Evolutionary conservation across 2,888 invertebrate species (phyloP).

Genomic region (Melikaiella ostensackeni): DNA sequence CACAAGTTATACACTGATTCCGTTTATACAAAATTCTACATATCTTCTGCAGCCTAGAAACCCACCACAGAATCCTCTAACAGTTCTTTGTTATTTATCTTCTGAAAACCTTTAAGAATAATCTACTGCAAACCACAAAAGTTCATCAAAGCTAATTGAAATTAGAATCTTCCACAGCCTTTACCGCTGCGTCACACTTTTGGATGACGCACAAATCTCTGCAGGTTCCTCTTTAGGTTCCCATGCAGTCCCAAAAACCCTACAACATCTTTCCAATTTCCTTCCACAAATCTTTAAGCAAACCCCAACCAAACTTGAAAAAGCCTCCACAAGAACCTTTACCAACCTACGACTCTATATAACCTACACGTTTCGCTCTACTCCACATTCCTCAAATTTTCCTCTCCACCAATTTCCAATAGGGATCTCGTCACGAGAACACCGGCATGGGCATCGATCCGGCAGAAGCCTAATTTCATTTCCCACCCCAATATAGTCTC

Average conservation of each 20-base stretch:
- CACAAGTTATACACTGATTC: too few species aligned
- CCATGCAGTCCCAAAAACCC: background rate
- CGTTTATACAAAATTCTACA: too few species aligned
- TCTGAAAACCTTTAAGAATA: too few species aligned
- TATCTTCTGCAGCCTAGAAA: too few species aligned
- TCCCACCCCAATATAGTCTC: background rate
- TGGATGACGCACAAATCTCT: background rate
- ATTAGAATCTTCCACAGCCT: background rate
- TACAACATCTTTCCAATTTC: background rate
- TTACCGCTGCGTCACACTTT: background rate
- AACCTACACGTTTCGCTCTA: background rate
- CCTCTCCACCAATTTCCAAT: background rate
- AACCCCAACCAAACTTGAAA: background rate
- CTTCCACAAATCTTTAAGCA: background rate
- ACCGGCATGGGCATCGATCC: conserved; percentile 35
- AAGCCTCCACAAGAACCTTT: background rate
- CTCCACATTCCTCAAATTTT: conserved; percentile 3
- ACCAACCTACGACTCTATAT: background rate
- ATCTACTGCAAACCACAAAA: too few species aligned
- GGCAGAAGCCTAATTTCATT: conserved; percentile 36
- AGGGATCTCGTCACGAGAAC: background rate
- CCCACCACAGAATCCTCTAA: too few species aligned
- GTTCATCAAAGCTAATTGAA: too few species aligned
- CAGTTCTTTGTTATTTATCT: too few species aligned
- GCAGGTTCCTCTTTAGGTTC: background rate